Conservation (phyloP, 2,113 vertebrate genomes). For the Pundamilia nyererei region DNA sequence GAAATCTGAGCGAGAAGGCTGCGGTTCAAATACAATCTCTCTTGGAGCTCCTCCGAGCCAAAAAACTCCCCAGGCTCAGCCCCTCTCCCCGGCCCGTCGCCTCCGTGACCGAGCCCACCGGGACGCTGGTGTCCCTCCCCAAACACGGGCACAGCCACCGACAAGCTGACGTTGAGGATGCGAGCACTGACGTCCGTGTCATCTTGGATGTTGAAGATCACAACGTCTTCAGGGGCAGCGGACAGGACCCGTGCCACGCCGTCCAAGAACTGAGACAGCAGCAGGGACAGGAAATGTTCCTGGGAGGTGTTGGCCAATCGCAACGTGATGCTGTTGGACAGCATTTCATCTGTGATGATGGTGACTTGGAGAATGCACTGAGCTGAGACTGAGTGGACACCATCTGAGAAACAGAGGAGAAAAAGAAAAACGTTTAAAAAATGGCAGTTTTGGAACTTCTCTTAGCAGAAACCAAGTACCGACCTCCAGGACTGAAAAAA, state of each 20-base stretch:
- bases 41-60: slow-evolving; percentile 90
- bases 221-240: slow-evolving; percentile 77
- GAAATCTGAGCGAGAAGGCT: slow-evolving; percentile 83
- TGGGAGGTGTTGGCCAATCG: slow-evolving; percentile 90
- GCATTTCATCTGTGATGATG: slow-evolving; percentile 94
- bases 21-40: slow-evolving; percentile 91
- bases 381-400: slow-evolving; percentile 83
- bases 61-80: slow-evolving; percentile 67
- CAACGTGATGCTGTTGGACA: slow-evolving; percentile 94
- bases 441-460: neutral
- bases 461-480: neutral
- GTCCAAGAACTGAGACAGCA: slow-evolving; percentile 86
- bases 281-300: slow-evolving; percentile 87
- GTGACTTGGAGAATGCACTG: slow-evolving; percentile 91
- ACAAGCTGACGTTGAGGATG: slow-evolving; percentile 94
- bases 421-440: neutral
- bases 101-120: neutral
- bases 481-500: neutral
- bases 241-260: slow-evolving; percentile 86
- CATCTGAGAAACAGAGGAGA: slow-evolving; percentile 69
- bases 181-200: slow-evolving; percentile 85
- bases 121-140: slow-evolving; percentile 9
- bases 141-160: slow-evolving; percentile 71
- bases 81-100: neutral
- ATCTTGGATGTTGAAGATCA: slow-evolving; percentile 91